Conservation (phyloP, 1,140 invertebrate species). For the Akabosia matsudoensis region DNA sequence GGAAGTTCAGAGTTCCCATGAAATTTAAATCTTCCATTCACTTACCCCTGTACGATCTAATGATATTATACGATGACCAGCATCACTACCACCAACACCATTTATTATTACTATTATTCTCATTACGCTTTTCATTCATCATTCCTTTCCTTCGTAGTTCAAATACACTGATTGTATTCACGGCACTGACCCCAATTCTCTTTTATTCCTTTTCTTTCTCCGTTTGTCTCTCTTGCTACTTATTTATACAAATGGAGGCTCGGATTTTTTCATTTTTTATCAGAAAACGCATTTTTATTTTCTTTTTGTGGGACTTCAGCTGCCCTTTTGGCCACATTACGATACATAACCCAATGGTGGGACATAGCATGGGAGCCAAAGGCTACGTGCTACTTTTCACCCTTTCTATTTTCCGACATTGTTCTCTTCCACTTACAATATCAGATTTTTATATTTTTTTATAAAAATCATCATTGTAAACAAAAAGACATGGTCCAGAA, state of each 20-base stretch:
- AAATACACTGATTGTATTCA: not conserved
- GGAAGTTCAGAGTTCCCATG: conserved; percentile 21
- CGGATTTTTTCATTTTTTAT: conserved; percentile 10
- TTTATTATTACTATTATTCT: not conserved
- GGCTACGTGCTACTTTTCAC: conserved; percentile 16
- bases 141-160: not conserved
- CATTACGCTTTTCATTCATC: not conserved
- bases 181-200: conserved; percentile 14
- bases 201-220: not conserved
- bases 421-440: not conserved
- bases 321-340: conserved; percentile 24
- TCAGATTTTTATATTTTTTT: conserved; percentile 12
- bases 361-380: not conserved
- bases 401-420: too few species aligned
- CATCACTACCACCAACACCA: not conserved
- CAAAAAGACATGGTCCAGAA: not conserved
- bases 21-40: not conserved
- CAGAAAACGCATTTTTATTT: not conserved
- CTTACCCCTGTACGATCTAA: too few species aligned
- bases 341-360: not conserved
- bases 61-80: not conserved
- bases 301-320: conserved; percentile 16
- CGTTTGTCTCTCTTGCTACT: too few species aligned
- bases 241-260: not conserved
- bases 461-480: conserved; percentile 19